Conservation (phyloP, 92 coral and sea anemone genomes). For the Siderastrea siderea region DNA sequence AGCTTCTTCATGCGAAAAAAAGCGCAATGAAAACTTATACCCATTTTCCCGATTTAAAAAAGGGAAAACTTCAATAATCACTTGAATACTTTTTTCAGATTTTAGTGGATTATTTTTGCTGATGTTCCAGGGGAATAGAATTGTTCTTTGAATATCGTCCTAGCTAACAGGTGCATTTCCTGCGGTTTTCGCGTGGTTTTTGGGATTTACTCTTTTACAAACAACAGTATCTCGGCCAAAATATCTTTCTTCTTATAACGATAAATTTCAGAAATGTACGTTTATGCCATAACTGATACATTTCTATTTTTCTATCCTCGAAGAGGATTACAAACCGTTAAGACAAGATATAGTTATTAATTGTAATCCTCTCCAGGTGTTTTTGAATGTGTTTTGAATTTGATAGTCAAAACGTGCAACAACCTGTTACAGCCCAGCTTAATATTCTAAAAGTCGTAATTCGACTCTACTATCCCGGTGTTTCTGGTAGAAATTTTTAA, state of each 20-base stretch:
- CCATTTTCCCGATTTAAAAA: background rate
- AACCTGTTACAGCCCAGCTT: slow-evolving; percentile 27
- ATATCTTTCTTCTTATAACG: background rate
- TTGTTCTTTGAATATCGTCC: background rate
- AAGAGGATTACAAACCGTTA: background rate
- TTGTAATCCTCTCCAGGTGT: background rate
- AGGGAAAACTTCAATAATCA: background rate
- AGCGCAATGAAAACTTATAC: background rate
- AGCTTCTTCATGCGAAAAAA: slow-evolving; percentile 11
- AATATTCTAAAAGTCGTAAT: background rate
- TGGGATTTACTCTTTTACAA: background rate
- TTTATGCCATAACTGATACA: background rate
- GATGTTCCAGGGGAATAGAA: background rate
- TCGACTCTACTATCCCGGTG: background rate
- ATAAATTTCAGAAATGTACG: background rate
- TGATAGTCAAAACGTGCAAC: background rate
- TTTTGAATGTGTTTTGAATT: background rate
- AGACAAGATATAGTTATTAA: background rate
- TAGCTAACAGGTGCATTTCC: background rate
- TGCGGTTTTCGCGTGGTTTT: slow-evolving; percentile 27
- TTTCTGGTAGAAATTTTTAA: no score
- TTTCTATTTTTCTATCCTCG: background rate
- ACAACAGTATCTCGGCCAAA: background rate
- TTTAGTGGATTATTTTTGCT: background rate
- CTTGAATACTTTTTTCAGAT: background rate